Base-by-base conservation (phyloP, 2,888 invertebrate genomes). In the Tetanocera ferruginea region DNA sequence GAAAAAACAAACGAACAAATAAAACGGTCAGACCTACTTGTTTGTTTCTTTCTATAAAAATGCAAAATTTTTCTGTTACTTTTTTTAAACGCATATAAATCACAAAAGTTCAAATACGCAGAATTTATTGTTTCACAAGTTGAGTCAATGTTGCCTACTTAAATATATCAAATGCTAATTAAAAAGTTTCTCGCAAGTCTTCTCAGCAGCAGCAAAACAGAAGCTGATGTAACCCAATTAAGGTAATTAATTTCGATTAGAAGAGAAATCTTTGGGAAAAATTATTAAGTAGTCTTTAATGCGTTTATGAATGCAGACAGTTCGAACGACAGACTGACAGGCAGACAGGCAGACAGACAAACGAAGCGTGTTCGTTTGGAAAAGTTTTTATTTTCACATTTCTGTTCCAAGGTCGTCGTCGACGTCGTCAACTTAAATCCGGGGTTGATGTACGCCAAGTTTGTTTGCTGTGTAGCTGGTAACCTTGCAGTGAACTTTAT, bases 171-270 rank as follows among this genome's bases (percentile, higher is more conserved):
- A 51, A 49, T 23, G 51, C 69, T 51, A 69, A 69, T 69, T 69
- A 69, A 51, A 69, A 69, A 69, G 69, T 69, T 69, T 64, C 64
- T 64, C 64, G n/a, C n/a, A 3, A 31, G 2, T 14, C 14, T 11
- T 11, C 43, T 43, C 43, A 11, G 43, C 43, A 43, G 43, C 11
- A 23, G 49, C 51, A 49, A 1, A 8, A 28, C 23, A 11, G 67
- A 11, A 67, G 43, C 43, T 43, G 43, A 43, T 3, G 6, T 25
- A 14, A 49, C 28, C 69, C 17, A 69, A 69, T 69, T 51, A 51
- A 51, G 23, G 69, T 19, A 69, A 49, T 51, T 69, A 49, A 51
- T 51, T 51, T 49, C 49, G 19, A 49, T 28, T 51, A 43, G 17
- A 31, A 23, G 9, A 28, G 23, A 31, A 69, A 69, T 69, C 51